Base-by-base conservation (phyloP, 2,113 vertebrate genomes). In the Trichomycterus rosablanca region DNA sequence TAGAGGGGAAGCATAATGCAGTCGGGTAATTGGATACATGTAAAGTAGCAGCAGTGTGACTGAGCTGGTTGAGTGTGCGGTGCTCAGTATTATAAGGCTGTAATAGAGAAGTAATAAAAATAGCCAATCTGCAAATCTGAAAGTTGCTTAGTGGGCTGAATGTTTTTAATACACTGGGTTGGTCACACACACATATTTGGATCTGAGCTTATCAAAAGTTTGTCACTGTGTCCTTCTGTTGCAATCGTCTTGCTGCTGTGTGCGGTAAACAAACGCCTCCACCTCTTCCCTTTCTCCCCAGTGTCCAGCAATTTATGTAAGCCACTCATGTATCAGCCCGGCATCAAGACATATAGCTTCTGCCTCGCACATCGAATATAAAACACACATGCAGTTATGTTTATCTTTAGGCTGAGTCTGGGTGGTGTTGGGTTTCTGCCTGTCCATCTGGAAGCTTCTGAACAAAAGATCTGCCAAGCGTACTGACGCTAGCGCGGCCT, bases 351-450 rank as follows among this genome's bases (percentile, higher is more conserved):
- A 53, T 48, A 53, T 48, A 30, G 40, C 43, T 49, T 43, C 24
- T 35, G 34, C 14, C 20, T 9, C 45, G 40, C 26, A 52, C 48
- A 46, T 39, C 53, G 48, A 24, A 64, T 58, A 28, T 42, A 59
- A 37, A 51, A 39, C 51, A 45, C 57, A 46, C 20, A 5, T 16
- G 40, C 26, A 46, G 59, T 19, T 46, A n/a, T 43, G 55, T 55
- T 53, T 67, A 44, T 59, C 11, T 63, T 63, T 46, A 19, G 45
- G 24, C 42, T 67, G 48, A 54, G 23, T 50, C 19, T 39, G 35
- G 26, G 26, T 8, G 49, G 60, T 60, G 42, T 63, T 44, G 3
- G 53, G 63, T 59, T 68, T 60, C 57, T 30, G 28, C 23, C 34
- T 59, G 53, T 15, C 14, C 3, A 16, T 14, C 39, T 40, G 45